Conservation (phyloP, 2,113 vertebrate genomes). For the Phylloscopus trochilus region DNA sequence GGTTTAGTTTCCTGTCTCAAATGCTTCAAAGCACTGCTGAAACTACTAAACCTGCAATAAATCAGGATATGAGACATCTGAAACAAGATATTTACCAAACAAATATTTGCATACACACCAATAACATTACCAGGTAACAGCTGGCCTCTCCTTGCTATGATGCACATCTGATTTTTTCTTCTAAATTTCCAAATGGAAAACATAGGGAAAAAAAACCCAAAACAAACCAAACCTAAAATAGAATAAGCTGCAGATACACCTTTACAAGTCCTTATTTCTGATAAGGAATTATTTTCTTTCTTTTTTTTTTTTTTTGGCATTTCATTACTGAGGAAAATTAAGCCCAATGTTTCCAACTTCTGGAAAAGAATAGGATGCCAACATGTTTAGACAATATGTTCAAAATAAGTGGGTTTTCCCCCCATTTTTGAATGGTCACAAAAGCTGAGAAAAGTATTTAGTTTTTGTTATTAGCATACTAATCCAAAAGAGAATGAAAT, state of each 20-base stretch:
- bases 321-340: not conserved
- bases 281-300: not conserved
- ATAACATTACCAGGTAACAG: not conserved
- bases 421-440: not conserved
- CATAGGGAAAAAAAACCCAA: rapidly evolving
- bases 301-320: not conserved
- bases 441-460: not conserved
- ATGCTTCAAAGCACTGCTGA: not conserved
- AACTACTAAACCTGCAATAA: not conserved
- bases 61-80: not conserved
- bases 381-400: not conserved
- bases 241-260: not conserved
- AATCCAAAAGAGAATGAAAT: not conserved
- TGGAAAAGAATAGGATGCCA: not conserved
- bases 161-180: not conserved
- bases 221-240: not conserved
- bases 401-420: not conserved
- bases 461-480: not conserved
- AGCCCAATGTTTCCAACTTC: not conserved
- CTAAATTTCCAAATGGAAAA: not conserved
- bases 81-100: not conserved
- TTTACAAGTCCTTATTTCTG: not conserved
- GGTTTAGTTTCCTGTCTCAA: not conserved
- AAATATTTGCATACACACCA: not conserved
- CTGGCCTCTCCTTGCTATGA: not conserved